These are phyloP conservation scores for Drosophila anomelani DNA, from an alignment of 2,888 invertebrate species.

Conservation along the genomic window DNA sequence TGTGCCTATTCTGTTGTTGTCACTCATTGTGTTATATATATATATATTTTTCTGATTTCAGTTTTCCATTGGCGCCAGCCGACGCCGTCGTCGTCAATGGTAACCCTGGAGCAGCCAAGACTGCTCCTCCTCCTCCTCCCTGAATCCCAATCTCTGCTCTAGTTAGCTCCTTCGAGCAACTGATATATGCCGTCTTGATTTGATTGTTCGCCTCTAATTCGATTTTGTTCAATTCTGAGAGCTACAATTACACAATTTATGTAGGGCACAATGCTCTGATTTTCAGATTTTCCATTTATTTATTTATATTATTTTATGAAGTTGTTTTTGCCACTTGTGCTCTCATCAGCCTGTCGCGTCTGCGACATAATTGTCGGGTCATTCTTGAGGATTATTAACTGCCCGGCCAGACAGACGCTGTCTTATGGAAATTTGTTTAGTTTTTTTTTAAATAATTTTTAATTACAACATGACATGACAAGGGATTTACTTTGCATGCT, in stretches of 20 bases:
- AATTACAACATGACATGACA: constrained; percentile 79
- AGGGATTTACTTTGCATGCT: constrained; percentile 66
- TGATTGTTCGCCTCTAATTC: constrained; percentile 57
- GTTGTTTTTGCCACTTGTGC: constrained; percentile 17
- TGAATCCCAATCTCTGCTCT: constrained; percentile 19
- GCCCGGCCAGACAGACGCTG: constrained; percentile 31
- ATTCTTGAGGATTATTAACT: constrained; percentile 31
- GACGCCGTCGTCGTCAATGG: constrained; percentile 29
- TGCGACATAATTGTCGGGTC: constrained; percentile 45
- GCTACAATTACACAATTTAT: constrained; percentile 50
- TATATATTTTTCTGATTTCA: constrained; percentile 17
- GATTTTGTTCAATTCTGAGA: constrained; percentile 45
- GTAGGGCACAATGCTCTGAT: constrained; percentile 25
- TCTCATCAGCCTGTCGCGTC: constrained; percentile 7
- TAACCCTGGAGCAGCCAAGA: constrained; percentile 43
- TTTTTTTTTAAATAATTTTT: constrained; percentile 58
- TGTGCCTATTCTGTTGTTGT: constrained; percentile 49
- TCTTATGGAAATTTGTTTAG: constrained; percentile 25
- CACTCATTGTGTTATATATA: constrained; percentile 42
- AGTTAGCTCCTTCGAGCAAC: constrained; percentile 40
- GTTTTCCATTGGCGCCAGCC: constrained; percentile 66
- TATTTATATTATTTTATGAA: constrained; percentile 24
- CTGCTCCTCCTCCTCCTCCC: neutral
- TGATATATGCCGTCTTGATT: constrained; percentile 30
- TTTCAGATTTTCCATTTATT: constrained; percentile 7